Evolutionary conservation across 2,113 vertebrate species (phyloP), one percentile per base, ranked within the genome.

Genomic region (Peromyscus leucopus): DNA sequence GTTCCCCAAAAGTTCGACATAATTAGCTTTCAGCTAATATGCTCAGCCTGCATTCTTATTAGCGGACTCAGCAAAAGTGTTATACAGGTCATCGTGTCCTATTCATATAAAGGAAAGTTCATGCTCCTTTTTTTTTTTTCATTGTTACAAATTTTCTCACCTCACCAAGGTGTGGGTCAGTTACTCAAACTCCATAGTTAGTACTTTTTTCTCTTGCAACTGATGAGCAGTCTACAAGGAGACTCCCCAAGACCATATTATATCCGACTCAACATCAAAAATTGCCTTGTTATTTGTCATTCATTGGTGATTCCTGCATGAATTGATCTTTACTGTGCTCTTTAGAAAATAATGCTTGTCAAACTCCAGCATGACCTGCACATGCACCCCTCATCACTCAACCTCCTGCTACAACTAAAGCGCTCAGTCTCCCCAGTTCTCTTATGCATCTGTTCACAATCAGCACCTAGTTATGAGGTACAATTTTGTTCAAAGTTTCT

Each of bases 401-500:
- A 12, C 19, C 55, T 96, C 78, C 51, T 90, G 42, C 55, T 21
- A 24, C 8, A 80, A 80, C 36, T 89, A 69, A 78, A 93, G 11
- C 36, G 24, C 17, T 82, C 10, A 31, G 42, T 83, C 31, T 82
- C 59, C 17, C 1, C 16, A 55, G 15, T 67, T 72, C 48, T 89
- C 55, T 74, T 85, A 48, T 5, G 74, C 13, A 90, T 46, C 59
- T 75, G 26, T 63, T 94, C 94, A 63, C 22, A 93, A 80, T 86
- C 17, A 69, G 10, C 48, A 42, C 46, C 5, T 33, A 55, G 21
- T 89, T 76, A 71, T 57, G 1, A 13, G 80, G 89, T 94, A 63
- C 48, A 24, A 85, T 93, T 90, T 80, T 80, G 15, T 46, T 85
- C 46, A 90, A 31, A 36, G 16, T 90, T 94, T 93, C 42, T 92